Percentiles rank a stretch among this genome's conserved stretches.
Evolutionary conservation across 2,113 vertebrate species (phyloP).

Genomic region (Turnix velox): DNA sequence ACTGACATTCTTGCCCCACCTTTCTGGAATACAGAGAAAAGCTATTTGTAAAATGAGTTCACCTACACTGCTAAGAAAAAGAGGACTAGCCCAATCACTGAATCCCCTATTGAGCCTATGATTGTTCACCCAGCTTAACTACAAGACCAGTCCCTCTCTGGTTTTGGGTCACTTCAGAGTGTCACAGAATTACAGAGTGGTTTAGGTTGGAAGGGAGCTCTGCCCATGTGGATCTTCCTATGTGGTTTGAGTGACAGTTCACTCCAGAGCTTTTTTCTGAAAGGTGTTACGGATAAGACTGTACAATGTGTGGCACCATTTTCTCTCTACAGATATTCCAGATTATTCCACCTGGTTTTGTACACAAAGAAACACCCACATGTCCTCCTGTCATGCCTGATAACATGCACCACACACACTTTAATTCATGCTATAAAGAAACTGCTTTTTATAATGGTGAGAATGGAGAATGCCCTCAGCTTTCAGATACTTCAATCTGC

Average conservation of each 20-base stretch:
- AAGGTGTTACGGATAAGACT: not conserved
- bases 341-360: not conserved
- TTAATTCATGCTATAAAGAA: not conserved
- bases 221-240: not conserved
- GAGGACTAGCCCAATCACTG: not conserved
- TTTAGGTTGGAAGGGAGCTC: not conserved
- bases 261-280: not conserved
- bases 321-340: not conserved
- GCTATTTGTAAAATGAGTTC: not conserved
- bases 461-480: not conserved
- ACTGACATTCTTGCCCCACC: not conserved
- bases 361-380: not conserved
- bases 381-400: not conserved
- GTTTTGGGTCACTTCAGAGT: not conserved
- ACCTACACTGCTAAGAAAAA: not conserved
- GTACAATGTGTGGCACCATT: not conserved
- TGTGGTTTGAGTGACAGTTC: not conserved
- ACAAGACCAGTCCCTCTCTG: not conserved
- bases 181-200: not conserved
- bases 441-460: not conserved
- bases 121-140: not conserved
- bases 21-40: not conserved
- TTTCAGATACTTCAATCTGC: not conserved
- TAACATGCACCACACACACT: not conserved
- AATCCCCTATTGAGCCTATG: not conserved